Evolutionary conservation across 1,140 invertebrate species (phyloP).

Genomic region (Arctopsyche grandis): DNA sequence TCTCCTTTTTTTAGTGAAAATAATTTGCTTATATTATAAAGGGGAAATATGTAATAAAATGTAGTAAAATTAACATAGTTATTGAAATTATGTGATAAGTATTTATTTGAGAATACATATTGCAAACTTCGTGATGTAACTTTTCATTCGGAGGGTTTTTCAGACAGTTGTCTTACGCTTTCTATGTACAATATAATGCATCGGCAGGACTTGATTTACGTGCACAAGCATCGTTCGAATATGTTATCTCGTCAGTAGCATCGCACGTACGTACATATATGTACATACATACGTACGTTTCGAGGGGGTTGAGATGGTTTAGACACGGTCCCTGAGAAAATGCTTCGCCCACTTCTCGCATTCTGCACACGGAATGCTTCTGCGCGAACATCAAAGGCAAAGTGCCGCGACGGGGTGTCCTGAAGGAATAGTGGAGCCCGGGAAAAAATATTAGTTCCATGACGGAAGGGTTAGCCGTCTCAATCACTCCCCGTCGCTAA

Average conservation of each 20-base stretch:
- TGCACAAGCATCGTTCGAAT: not conserved
- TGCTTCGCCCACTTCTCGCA: not conserved
- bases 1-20: too few species aligned
- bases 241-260: not conserved
- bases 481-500: not conserved
- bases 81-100: too few species aligned
- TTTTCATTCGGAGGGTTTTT: not conserved
- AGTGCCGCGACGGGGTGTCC: not conserved
- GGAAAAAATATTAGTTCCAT: not conserved
- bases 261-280: not conserved
- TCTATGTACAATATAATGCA: not conserved
- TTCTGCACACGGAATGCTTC: constrained; percentile 22
- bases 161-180: not conserved
- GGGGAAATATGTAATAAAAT: too few species aligned
- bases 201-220: not conserved
- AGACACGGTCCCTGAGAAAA: not conserved
- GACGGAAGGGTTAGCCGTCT: not conserved
- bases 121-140: not conserved
- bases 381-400: constrained; percentile 18
- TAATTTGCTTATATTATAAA: too few species aligned
- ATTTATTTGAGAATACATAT: too few species aligned
- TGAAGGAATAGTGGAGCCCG: not conserved
- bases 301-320: not conserved
- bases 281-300: too few species aligned
- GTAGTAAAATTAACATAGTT: too few species aligned